phyloP scores from a whole-genome alignment of 2,797 vertebrate species.

The Sebastes ruberrimus region DNA sequence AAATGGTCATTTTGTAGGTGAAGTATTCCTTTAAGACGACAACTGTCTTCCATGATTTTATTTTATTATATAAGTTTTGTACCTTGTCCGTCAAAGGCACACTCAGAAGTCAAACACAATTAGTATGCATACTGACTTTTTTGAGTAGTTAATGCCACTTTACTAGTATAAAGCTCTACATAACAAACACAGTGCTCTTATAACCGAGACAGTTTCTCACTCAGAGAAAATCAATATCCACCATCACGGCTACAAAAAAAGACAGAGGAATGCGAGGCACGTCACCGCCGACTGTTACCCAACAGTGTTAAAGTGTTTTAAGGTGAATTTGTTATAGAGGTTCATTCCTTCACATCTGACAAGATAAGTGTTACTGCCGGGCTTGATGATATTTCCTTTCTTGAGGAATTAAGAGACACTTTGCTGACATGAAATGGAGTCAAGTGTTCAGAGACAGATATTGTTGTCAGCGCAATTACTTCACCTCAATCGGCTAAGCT shows the following conservation, averaged over 20 bases:
- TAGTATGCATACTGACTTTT: not conserved
- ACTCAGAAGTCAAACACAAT: not conserved
- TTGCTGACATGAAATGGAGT: constrained; percentile 15
- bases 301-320: not conserved
- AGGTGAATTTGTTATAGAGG: not conserved
- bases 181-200: not conserved
- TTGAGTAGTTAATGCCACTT: not conserved
- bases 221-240: not conserved
- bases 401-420: constrained; percentile 42
- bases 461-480: constrained; percentile 41
- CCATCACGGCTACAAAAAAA: not conserved
- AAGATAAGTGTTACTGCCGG: constrained; percentile 4
- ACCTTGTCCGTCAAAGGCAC: too few species aligned
- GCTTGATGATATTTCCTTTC: constrained; percentile 33
- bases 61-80: too few species aligned
- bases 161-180: not conserved
- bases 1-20: too few species aligned
- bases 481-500: constrained; percentile 1
- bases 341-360: constrained; percentile 19
- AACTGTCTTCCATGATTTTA: not conserved
- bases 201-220: not conserved
- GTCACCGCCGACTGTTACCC: not conserved
- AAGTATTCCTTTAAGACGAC: not conserved
- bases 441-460: constrained; percentile 20
- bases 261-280: not conserved